phyloP scores from a whole-genome alignment of 2,797 vertebrate genomes.

The Acipenser transmontanus region DNA sequence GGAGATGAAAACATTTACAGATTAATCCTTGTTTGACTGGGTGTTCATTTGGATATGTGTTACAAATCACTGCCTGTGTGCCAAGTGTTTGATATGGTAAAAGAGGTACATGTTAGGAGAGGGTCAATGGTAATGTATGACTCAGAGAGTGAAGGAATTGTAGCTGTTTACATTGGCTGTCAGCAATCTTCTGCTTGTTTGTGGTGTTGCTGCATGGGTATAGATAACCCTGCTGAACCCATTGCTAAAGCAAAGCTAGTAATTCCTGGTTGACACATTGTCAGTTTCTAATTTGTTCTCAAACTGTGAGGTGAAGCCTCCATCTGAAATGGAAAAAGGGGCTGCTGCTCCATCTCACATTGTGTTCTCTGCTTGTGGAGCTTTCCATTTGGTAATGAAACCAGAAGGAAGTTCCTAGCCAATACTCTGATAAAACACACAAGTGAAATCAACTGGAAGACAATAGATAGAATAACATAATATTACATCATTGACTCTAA shows the following conservation, averaged over 20 bases:
- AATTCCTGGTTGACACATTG: constrained; percentile 48
- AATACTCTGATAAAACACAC: no score
- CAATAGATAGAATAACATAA: no score
- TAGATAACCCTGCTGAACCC: constrained; percentile 37
- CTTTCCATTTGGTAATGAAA: no score
- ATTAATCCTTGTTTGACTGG: constrained; percentile 31
- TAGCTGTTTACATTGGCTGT: constrained; percentile 34
- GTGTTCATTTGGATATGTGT: constrained; percentile 26
- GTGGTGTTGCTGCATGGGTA: constrained; percentile 33
- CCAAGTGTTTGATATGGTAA: constrained; percentile 50
- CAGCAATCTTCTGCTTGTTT: constrained; percentile 37
- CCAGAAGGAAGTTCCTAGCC: no score
- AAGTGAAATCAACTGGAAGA: no score
- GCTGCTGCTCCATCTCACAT: background rate
- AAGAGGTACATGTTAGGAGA: constrained; percentile 45
- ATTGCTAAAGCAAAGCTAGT: constrained; percentile 37
- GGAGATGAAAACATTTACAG: constrained; percentile 40
- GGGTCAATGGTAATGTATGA: constrained; percentile 33
- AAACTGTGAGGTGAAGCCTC: constrained; percentile 11
- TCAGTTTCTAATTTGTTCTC: constrained; percentile 47
- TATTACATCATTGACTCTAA: no score
- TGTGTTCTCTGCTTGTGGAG: no score
- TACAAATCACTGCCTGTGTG: constrained; percentile 42
- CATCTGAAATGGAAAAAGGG: constrained; percentile 32
- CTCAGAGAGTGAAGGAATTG: constrained; percentile 32